Conservation (phyloP, 2,113 vertebrate genomes). For the Elephantulus edwardii region DNA sequence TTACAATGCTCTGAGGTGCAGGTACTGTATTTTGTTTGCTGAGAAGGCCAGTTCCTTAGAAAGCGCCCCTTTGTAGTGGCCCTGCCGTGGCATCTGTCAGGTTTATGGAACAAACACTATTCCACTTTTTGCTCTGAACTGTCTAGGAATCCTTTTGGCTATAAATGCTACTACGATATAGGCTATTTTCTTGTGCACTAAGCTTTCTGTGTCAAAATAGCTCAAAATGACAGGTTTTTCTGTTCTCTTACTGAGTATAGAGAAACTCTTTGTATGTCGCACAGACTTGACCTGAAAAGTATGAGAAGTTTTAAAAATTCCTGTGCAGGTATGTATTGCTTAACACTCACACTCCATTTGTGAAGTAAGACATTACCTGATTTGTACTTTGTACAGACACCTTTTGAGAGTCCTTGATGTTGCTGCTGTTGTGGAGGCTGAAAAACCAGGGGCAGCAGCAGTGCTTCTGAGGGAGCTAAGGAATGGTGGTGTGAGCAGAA, state of each 20-base stretch:
- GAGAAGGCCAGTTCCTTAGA: not conserved
- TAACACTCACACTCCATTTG: too few species aligned
- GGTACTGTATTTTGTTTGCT: not conserved
- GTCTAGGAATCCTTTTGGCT: not conserved
- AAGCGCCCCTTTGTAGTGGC: not conserved
- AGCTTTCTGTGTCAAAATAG: not conserved
- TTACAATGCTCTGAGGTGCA: not conserved
- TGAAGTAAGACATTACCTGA: too few species aligned
- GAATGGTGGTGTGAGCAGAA: too few species aligned
- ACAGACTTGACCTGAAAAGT: slow-evolving; percentile 40
- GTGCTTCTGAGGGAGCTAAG: too few species aligned
- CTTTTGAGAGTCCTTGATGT: too few species aligned
- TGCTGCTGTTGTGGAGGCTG: too few species aligned
- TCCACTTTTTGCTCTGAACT: not conserved
- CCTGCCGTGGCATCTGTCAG: not conserved
- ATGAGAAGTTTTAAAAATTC: not conserved
- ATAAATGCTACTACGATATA: not conserved
- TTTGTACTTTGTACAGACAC: too few species aligned
- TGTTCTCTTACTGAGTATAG: slow-evolving; percentile 26
- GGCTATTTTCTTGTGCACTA: not conserved
- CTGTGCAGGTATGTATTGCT: not conserved
- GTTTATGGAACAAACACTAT: not conserved
- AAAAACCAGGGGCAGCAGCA: too few species aligned
- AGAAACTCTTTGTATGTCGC: slow-evolving; percentile 35
- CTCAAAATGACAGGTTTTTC: slow-evolving; percentile 26